A percentile compares a stretch with the other conserved stretches of the same genome.
phyloP scores from a whole-genome alignment of 2,797 vertebrate genomes.

The Scarus forsteni region DNA sequence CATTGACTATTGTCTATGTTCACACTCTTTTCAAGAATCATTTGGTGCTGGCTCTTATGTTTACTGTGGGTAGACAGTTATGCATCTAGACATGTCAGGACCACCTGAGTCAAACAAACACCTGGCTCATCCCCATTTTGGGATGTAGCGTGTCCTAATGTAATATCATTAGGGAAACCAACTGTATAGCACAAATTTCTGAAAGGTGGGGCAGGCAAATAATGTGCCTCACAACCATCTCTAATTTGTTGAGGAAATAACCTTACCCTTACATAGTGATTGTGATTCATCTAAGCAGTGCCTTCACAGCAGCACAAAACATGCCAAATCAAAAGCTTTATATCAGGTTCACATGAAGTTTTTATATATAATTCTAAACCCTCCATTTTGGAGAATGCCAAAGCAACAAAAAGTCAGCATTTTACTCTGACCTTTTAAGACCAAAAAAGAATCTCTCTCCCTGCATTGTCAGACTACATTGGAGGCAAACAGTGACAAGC shows the following conservation, averaged over 20 bases:
- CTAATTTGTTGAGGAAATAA: not conserved
- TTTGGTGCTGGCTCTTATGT: no score
- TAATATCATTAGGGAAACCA: no score
- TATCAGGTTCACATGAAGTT: not conserved
- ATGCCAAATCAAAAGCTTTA: slow-evolving; percentile 3
- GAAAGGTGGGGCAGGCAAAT: no score
- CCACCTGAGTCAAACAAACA: no score
- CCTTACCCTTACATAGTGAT: not conserved
- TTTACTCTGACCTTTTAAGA: slow-evolving; percentile 41
- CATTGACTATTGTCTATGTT: no score
- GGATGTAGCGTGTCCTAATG: no score
- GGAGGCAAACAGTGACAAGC: slow-evolving; percentile 45
- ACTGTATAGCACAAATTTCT: no score
- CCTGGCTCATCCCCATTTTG: no score
- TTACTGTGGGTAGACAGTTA: no score
- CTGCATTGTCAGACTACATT: slow-evolving; percentile 41
- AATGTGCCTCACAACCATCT: no score
- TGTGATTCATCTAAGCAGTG: not conserved
- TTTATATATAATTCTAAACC: slow-evolving; percentile 2
- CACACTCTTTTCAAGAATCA: no score
- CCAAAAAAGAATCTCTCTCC: not conserved
- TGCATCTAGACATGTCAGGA: no score
- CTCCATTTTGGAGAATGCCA: not conserved
- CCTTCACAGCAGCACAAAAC: not conserved
- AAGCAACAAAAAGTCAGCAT: slow-evolving; percentile 26